phyloP scores from a whole-genome alignment of 2,113 vertebrate species.

The Paralichthys olivaceus region DNA sequence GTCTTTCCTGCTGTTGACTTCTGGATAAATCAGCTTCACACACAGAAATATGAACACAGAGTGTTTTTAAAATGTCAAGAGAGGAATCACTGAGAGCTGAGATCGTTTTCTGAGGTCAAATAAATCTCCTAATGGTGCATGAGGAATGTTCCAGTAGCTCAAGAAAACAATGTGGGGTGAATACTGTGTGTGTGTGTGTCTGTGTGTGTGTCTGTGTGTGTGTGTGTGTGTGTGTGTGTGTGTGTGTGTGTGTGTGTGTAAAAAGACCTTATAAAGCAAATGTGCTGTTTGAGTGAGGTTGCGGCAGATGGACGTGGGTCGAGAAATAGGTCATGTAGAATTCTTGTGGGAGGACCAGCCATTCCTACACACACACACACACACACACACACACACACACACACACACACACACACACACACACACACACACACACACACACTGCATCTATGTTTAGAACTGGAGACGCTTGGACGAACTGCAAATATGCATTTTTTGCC shows the following conservation, averaged over 20 bases:
- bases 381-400: slow-evolving; percentile 21
- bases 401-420: slow-evolving; percentile 2
- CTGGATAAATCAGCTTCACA: neutral
- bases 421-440: slow-evolving; percentile 8
- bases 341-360: slow-evolving; percentile 44
- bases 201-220: slow-evolving; percentile 26
- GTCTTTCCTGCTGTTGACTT: neutral
- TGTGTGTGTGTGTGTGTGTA: slow-evolving; percentile 21
- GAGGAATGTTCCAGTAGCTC: slow-evolving; percentile 28
- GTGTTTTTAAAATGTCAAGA: neutral
- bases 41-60: no score
- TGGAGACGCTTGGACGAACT: slow-evolving; percentile 19
- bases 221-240: neutral
- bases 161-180: neutral
- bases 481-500: slow-evolving; percentile 35
- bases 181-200: slow-evolving; percentile 12
- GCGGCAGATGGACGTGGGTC: slow-evolving; percentile 49
- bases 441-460: slow-evolving; percentile 49
- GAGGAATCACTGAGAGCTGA: neutral
- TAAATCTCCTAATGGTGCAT: slow-evolving; percentile 11
- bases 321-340: slow-evolving; percentile 54
- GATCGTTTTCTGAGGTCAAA: slow-evolving; percentile 3
- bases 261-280: slow-evolving; percentile 39
- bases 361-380: slow-evolving; percentile 18
- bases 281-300: slow-evolving; percentile 17